Base-by-base conservation (phyloP, 2,797 vertebrate species). In the Chelidonichthys spinosus region DNA sequence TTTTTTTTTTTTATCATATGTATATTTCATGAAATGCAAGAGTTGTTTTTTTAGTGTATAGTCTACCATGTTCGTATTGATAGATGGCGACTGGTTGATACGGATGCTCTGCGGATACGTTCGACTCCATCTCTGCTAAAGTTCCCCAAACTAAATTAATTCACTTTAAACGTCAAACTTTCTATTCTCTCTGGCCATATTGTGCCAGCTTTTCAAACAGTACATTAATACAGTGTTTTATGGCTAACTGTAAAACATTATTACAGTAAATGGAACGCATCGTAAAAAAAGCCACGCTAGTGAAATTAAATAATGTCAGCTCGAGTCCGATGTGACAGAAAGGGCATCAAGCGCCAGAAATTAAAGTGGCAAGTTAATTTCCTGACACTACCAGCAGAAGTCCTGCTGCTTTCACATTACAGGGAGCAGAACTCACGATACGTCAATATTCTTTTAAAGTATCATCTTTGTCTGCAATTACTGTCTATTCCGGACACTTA, bases 291-390 rank as follows among this genome's bases (percentile, higher is more conserved):
- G 40, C 61, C 35, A 59, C 5, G 40, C 18, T 33, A 25, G 58
- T 65, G 5, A 82, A 83, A 79, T 56, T 33, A 79, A 86, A 81
- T 82, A 74, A 86, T 89, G 63, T 78, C 69, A 49, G 61, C 40
- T 66, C 9, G 66, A 76, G 60, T 71, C 60, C 72, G 55, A 66
- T 65, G 82, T 81, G 79, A 83, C 71, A 78, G 76, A 76, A 67
- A 79, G 47, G 68, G 43, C 76, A 73, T 14, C 1, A 32, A 49
- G 72, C 58, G 78, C 69, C 66, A 76, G 40, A 68, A 58, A 69
- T 63, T 64, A 66, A 88, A 88, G 58, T 85, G 72, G 92, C 74
- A 87, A 73, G 46, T 87, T 89, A 7, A 92, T 92, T 91, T 91
- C 82, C 76, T 62, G 63, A 78, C 69, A 83, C 84, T 75, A 79